Conservation (phyloP, 2,113 vertebrate genomes). For the Bombycilla garrulus region DNA sequence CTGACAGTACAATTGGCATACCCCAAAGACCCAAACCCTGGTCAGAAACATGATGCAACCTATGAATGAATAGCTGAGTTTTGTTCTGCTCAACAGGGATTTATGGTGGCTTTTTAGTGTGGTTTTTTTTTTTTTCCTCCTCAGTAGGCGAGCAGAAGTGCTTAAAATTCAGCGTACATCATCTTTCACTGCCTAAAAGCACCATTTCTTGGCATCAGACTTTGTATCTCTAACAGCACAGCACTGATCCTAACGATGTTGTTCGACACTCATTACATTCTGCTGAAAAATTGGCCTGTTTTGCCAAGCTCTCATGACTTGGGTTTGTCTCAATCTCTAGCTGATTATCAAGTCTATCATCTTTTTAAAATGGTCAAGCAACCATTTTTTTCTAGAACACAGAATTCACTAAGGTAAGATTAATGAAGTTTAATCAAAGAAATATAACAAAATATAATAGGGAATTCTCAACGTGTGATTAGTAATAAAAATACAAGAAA, state of each 20-base stretch:
- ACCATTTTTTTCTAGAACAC: background rate
- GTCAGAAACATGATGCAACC: background rate
- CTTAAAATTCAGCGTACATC: background rate
- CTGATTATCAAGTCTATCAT: background rate
- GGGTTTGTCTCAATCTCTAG: background rate
- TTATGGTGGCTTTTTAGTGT: background rate
- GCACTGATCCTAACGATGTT: background rate
- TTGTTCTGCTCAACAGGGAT: background rate
- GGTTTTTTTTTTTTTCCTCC: background rate
- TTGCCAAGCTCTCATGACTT: background rate
- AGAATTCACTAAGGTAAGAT: background rate
- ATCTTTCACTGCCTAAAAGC: background rate
- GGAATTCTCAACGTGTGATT: background rate
- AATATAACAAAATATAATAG: background rate
- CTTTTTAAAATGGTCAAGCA: background rate
- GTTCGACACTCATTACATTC: background rate
- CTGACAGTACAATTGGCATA: background rate
- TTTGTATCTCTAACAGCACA: background rate
- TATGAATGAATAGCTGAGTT: background rate
- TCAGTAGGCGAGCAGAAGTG: background rate
- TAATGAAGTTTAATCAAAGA: rapidly evolving
- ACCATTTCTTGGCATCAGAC: background rate
- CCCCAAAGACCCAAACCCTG: background rate
- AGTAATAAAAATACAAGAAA: background rate
- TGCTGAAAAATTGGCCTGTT: background rate